Evolutionary conservation across 2,113 vertebrate species (phyloP).

Genomic region (Rhinoderma darwinii): DNA sequence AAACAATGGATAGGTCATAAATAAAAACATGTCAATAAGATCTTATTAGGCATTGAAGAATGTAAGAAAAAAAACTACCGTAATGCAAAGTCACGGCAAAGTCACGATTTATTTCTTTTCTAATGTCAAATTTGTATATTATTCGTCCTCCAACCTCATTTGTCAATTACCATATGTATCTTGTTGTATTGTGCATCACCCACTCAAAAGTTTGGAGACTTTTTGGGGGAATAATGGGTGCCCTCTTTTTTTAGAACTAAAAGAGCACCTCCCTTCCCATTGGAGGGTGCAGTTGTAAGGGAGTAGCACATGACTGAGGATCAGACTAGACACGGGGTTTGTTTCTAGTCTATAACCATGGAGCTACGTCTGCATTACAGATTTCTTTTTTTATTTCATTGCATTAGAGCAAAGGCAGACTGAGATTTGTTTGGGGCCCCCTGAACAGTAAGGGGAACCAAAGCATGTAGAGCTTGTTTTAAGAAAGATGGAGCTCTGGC

Average conservation of each 20-base stretch:
- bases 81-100: too few species aligned
- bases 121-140: not conserved
- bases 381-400: not conserved
- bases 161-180: not conserved
- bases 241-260: not conserved
- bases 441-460: too few species aligned
- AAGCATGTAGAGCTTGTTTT: too few species aligned
- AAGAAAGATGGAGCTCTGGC: too few species aligned
- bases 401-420: not conserved
- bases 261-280: not conserved
- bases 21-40: too few species aligned
- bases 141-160: not conserved
- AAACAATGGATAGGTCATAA: too few species aligned
- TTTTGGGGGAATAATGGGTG: not conserved
- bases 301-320: not conserved
- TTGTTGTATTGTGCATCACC: not conserved
- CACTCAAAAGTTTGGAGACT: not conserved
- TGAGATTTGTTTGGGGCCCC: fast-evolving
- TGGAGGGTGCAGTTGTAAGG: not conserved
- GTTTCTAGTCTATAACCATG: not conserved
- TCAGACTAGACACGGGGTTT: not conserved
- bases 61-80: too few species aligned
- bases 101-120: not conserved
- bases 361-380: not conserved
- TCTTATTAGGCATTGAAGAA: too few species aligned